phyloP scores from a whole-genome alignment of 2,797 vertebrate genomes.

The Manis pentadactyla region DNA sequence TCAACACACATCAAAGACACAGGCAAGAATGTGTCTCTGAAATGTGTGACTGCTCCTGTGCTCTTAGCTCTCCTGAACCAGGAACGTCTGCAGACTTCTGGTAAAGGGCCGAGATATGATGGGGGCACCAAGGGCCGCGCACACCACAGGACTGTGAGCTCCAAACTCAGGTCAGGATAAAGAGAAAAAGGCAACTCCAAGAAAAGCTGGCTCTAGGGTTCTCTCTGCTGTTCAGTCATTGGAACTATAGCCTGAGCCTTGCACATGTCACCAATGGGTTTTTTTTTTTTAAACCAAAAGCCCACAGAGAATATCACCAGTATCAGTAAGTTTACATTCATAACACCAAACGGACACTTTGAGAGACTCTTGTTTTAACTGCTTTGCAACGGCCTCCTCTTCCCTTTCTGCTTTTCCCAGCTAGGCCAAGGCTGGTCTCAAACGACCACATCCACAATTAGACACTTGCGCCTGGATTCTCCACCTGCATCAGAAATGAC shows the following conservation, averaged over 20 bases:
- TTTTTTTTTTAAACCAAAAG: not conserved
- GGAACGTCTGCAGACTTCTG: too few relatives aligned
- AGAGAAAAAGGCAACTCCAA: not conserved
- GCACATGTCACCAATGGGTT: not conserved
- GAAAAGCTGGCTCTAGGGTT: not conserved
- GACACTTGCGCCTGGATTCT: not conserved
- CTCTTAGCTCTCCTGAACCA: not conserved
- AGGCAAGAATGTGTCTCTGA: not conserved
- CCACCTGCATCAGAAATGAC: not conserved
- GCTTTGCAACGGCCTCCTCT: not conserved
- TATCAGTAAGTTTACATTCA: not conserved
- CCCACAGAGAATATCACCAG: not conserved
- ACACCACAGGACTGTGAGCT: not conserved
- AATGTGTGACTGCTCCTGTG: fast-evolving
- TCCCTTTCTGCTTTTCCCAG: not conserved
- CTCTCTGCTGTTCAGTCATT: not conserved
- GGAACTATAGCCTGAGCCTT: not conserved
- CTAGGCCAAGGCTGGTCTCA: not conserved
- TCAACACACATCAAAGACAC: not conserved
- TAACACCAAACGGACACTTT: not conserved
- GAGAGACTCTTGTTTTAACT: not conserved
- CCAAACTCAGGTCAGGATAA: not conserved
- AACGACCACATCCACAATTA: not conserved
- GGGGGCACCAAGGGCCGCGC: not conserved
- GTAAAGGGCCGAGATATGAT: not conserved